These are phyloP conservation scores for Eupithecia subumbrata DNA, from an alignment of 2,888 invertebrate species.

Conservation along the genomic window DNA sequence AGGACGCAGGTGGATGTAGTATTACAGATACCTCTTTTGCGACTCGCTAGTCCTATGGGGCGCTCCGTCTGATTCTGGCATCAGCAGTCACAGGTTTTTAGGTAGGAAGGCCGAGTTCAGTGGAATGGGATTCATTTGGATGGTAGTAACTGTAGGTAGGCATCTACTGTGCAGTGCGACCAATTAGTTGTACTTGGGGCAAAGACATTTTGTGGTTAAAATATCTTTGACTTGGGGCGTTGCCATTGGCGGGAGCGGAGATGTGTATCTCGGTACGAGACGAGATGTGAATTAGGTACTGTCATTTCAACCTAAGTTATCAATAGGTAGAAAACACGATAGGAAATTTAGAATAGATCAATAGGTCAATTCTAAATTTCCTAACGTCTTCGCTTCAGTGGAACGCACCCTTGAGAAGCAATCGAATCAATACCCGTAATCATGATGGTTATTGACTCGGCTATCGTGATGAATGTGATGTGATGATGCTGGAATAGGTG, in stretches of 20 bases:
- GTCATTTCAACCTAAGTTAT: background rate
- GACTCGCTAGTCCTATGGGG: background rate
- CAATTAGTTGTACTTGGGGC: background rate
- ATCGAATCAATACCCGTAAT: background rate
- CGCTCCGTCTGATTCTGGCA: background rate
- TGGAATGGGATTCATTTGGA: background rate
- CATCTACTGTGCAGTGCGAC: background rate
- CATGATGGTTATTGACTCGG: background rate
- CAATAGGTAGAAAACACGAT: too few species aligned
- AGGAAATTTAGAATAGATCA: too few species aligned
- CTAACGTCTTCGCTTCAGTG: background rate
- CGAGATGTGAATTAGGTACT: background rate
- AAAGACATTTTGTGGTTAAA: background rate
- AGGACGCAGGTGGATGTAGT: too few species aligned
- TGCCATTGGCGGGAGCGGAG: background rate
- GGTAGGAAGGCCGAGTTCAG: background rate
- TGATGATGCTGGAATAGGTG: background rate
- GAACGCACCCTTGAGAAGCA: background rate
- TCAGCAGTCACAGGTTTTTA: background rate
- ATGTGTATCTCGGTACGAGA: background rate
- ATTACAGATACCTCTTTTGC: background rate
- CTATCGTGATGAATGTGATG: too few species aligned
- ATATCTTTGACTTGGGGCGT: background rate
- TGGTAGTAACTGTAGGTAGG: background rate
- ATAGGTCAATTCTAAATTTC: background rate